Base-by-base conservation (phyloP, 2,888 invertebrate species). In the Lasioglossum figueresi region DNA sequence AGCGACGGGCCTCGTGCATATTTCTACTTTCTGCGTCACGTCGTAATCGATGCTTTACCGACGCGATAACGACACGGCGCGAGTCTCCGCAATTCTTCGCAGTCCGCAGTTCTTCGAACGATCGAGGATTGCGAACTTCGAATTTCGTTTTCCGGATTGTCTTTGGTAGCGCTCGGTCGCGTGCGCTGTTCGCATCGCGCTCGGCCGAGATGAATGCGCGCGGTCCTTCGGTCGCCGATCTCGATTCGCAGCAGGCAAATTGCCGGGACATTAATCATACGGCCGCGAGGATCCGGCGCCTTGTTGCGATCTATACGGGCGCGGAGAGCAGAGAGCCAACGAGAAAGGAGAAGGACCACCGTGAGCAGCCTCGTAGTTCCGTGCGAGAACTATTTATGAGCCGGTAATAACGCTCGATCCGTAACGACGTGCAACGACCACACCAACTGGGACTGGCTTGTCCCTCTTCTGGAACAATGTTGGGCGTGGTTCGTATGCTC, bases 181-280 rank as follows among this genome's bases (percentile, higher is more conserved):
- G 59, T 59, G 27, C 14, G 4, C 27, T 4, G 59, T 27, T 4
- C 59, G 59, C 56, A 3, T n/a, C 56, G 56, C 56, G 27, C 56
- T 52, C 73, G 72, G 56, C 56, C 59, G 77, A 76, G 56, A 84
- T 76, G 79, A 86, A 84, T 75, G 79, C 71, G 37, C 82, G 8
- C 66, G 76, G 68, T 63, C 79, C 76, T 85, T 80, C 74, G 66
- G 83, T 82, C 76, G 74, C 77, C 81, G 88, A 88, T 88, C 88
- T 85, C 79, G 80, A 88, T 88, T 88, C 88, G 77, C 85, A 76
- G 81, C 88, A 76, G 86, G 84, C 88, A 88, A 88, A 88, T 88
- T 88, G 86, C 88, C 80, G 79, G 81, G 83, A 76, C 86, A 88
- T 88, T 88, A 86, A 88, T 88, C 88, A 86, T 83, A 76, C 79